Base-by-base conservation (phyloP, 2,797 vertebrate genomes). In the Myioborus miniatus region DNA sequence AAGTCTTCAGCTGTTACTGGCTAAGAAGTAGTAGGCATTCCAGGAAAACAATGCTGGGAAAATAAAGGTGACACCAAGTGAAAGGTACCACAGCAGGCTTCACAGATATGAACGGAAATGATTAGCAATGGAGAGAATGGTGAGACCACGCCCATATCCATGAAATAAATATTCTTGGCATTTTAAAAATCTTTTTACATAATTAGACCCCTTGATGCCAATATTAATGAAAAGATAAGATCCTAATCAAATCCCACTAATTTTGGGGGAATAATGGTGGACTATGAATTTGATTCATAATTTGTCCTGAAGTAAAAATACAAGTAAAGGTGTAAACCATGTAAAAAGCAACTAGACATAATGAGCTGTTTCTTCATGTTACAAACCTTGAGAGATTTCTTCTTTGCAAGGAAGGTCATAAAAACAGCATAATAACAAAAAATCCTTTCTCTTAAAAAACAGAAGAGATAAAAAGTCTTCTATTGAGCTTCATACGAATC, bases 271-370 rank as follows among this genome's bases (percentile, higher is more conserved):
- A 46, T 37, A 64, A 50, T 62, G 37, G n/a, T 52, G 37, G 84
- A 56, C 30, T 78, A 50, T 3, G 3, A 9, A 36, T 58, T 13
- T 50, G 71, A 84, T 94, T 81, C 17, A 82, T 53, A 68, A 30
- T 41, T 44, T 55, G 3, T 47, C 23, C 77, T 87, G 68, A 69
- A 71, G 46, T 47, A 74, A 63, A 63, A 22, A 32, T 8, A 11
- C 15, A 75, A 89, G 55, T 60, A 71, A 24, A 30, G 9, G 3
- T 32, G 50, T 29, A 39, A 52, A 23, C 26, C 34, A 55, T 37
- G 34, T 70, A 72, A 95, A 89, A 75, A 29, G 7, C 82, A 92
- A 24, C 34, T 50, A 78, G 85, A 78, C 39, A 86, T 95, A 96
- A 94, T 70, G 59, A 95, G 7, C 8, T 82, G 1, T 41, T 76